Conservation (phyloP, 2,888 invertebrate genomes). For the Pseudococcus longispinus region DNA sequence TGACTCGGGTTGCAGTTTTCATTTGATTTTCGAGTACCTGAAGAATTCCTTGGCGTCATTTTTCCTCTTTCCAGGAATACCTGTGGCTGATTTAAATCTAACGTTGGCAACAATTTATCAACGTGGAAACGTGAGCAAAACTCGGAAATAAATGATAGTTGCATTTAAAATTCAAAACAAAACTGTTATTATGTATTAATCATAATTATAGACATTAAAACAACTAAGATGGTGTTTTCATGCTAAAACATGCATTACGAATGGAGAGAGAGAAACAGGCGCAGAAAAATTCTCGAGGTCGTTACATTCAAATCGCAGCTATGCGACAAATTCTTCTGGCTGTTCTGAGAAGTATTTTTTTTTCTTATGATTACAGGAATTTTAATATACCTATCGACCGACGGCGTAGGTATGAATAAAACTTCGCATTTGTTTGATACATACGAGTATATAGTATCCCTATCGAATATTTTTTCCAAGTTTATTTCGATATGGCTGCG, state of each 20-base stretch:
- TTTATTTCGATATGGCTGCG: not conserved
- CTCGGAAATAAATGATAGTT: constrained; percentile 18
- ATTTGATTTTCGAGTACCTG: no score
- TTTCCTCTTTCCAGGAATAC: constrained; percentile 5
- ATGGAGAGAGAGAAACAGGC: not conserved
- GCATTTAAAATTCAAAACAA: constrained; percentile 2
- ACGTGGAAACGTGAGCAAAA: constrained; percentile 12
- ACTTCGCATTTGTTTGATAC: not conserved
- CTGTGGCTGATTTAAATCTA: not conserved
- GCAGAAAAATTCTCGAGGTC: constrained; percentile 4
- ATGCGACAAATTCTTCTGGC: constrained; percentile 17
- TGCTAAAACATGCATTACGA: not conserved
- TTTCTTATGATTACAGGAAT: constrained; percentile 18
- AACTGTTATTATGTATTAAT: constrained; percentile 27
- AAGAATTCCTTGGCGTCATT: not conserved
- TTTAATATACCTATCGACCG: not conserved
- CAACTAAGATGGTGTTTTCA: constrained; percentile 30
- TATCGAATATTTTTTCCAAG: not conserved
- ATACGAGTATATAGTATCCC: not conserved
- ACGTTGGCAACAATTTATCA: constrained; percentile 10
- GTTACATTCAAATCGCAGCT: constrained; percentile 41
- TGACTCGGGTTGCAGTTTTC: not conserved
- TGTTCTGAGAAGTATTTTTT: constrained; percentile 24
- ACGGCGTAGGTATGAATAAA: not conserved
- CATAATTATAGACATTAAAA: constrained; percentile 12